Percentiles rank a stretch among this genome's conserved stretches.
phyloP scores from a whole-genome alignment of 2,113 vertebrate species.

The Corythornis madagascariensis region DNA sequence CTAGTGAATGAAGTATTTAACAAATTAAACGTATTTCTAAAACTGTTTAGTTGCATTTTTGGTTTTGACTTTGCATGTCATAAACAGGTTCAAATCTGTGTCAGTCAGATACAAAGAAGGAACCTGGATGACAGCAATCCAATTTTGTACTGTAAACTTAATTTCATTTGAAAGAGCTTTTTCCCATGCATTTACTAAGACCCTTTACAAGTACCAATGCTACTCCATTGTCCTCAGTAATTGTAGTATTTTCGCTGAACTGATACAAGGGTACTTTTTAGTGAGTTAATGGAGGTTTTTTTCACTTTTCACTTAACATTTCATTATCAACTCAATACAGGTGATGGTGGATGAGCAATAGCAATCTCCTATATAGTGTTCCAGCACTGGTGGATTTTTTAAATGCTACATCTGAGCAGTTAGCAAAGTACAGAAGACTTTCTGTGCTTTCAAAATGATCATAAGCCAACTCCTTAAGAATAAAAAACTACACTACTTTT shows the following conservation, averaged over 20 bases:
- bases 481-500: neutral
- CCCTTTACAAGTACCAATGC: neutral
- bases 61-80: neutral
- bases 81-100: neutral
- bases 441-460: neutral
- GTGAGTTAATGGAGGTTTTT: no score
- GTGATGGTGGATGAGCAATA: neutral
- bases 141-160: neutral
- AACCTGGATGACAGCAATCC: neutral
- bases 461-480: neutral
- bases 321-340: neutral
- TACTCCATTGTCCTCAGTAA: accelerated
- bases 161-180: neutral
- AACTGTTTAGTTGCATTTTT: no score
- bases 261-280: accelerated
- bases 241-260: neutral
- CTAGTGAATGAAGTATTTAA: no score
- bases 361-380: neutral
- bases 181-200: neutral
- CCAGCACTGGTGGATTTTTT: neutral
- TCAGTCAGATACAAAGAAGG: neutral
- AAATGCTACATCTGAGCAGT: neutral
- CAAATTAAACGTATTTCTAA: no score
- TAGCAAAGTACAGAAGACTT: neutral
- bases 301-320: neutral